Base-by-base conservation (phyloP, 2,797 vertebrate genomes). In the Xenops minutus region DNA sequence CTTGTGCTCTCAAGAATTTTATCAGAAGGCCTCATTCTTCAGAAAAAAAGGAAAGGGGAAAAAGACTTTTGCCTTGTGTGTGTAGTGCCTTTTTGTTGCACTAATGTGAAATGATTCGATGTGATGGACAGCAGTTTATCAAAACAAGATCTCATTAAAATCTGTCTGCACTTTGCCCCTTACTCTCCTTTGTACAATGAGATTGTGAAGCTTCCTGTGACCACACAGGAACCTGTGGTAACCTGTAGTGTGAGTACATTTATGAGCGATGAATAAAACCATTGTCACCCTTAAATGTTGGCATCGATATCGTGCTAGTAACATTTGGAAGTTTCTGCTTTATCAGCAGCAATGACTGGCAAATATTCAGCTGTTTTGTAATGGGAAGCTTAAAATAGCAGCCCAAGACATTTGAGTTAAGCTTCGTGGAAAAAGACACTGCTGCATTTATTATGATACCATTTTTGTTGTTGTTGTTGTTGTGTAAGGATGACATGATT, bases 111-210 rank as follows among this genome's bases (percentile, higher is more conserved):
- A 87, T 96, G 72, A 97, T 98, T 98, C 15, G 26, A 96, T 96
- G 95, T 95, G 96, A 97, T 97, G 94, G 94, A 97, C 90, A 96
- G 89, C 91, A 97, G 94, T 97, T 98, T 97, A 97, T 98, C 97
- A 97, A 97, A 98, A 98, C 97, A 98, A 94, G 95, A 97, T 98
- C 97, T 98, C 97, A 97, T 98, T 97, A 98, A 98, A 96, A 95
- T 97, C 95, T 96, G 61, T 97, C 55, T 96, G 94, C 77, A 91
- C 92, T 97, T 97, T 96, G 95, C 95, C 72, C 72, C 94, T 96
- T 94, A 61, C 63, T 96, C 85, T 96, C 59, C 94, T 96, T 97
- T 97, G 95, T 96, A 84, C 82, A 96, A 93, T 81, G 91, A 95
- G 81, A 94, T 92, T 76, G 66, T 23, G 90, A 85, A 93, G 84